Percentiles rank a stretch among this genome's conserved stretches.
Evolutionary conservation across 2,797 vertebrate genomes (phyloP).

Genomic region (Clarias pachynema): DNA sequence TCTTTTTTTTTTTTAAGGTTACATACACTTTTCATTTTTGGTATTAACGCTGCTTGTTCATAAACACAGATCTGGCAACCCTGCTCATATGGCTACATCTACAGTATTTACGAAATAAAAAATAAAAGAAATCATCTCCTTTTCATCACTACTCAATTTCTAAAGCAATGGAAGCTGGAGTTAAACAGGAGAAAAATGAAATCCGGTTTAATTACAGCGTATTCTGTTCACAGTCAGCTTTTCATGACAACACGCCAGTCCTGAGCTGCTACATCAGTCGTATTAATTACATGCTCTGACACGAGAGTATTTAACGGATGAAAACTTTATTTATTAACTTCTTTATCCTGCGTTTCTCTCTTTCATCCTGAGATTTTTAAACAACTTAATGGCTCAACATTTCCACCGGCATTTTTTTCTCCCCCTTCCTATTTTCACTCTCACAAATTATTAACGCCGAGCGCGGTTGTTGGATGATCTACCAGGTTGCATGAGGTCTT

Average conservation of each 20-base stretch:
- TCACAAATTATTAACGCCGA: no score
- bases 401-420: no score
- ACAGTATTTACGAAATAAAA: neutral
- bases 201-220: neutral
- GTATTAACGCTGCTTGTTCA: neutral
- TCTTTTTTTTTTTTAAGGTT: neutral
- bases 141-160: no score
- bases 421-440: no score
- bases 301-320: neutral
- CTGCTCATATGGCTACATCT: neutral
- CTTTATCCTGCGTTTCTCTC: neutral
- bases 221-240: neutral
- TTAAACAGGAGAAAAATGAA: neutral
- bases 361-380: no score
- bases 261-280: neutral
- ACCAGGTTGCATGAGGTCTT: neutral
- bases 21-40: neutral
- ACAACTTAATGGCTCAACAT: neutral
- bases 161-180: neutral
- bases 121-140: neutral
- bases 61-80: neutral
- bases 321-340: neutral
- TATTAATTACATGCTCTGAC: neutral
- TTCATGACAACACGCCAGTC: neutral
- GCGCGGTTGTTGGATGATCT: neutral